Evolutionary conservation across 2,888 invertebrate species (phyloP).

Genomic region (Rutpela maculata): DNA sequence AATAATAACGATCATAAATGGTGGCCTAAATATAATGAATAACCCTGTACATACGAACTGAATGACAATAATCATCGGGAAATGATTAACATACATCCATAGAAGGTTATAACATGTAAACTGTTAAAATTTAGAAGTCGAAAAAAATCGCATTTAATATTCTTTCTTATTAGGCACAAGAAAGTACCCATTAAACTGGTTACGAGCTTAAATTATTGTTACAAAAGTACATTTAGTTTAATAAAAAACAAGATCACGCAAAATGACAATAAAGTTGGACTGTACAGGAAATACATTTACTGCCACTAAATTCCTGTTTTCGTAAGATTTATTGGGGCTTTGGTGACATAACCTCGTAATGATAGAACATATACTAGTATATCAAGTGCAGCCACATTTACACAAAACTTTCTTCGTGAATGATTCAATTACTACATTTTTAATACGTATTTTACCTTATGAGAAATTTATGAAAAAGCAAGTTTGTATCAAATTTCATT

Average conservation of each 20-base stretch:
- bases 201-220: not conserved
- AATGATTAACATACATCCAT: too few relatives aligned
- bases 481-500: not conserved
- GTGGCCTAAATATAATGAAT: too few relatives aligned
- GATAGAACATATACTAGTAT: conserved; percentile 5
- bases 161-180: not conserved
- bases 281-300: not conserved
- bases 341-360: conserved; percentile 9
- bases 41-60: too few relatives aligned
- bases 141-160: too few relatives aligned
- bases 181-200: not conserved
- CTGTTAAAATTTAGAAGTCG: too few relatives aligned
- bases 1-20: too few relatives aligned
- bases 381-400: conserved; percentile 12
- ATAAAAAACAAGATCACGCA: conserved; percentile 16
- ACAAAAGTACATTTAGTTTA: not conserved
- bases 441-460: not conserved
- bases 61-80: too few relatives aligned
- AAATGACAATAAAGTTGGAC: not conserved
- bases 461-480: conserved; percentile 1
- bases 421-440: conserved; percentile 23
- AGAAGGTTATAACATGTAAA: too few relatives aligned
- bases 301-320: conserved; percentile 11
- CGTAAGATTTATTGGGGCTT: not conserved
- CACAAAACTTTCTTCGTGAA: conserved; percentile 13